Percentiles rank a stretch among this genome's conserved stretches.
These are phyloP conservation scores for Eudemis profundana DNA, from an alignment of 2,888 invertebrate genomes.

Conservation along the genomic window DNA sequence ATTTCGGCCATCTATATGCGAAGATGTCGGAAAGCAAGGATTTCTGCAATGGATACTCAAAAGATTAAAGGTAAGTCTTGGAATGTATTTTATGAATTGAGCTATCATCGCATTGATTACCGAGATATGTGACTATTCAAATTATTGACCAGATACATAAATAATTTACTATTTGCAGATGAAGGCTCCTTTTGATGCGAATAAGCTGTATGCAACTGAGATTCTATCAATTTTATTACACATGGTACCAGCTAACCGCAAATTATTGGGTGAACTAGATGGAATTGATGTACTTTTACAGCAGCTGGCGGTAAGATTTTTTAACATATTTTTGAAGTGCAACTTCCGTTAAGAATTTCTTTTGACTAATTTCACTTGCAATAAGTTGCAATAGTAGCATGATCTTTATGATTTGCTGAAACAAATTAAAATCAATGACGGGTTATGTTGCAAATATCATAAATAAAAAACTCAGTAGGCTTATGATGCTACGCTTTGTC, in stretches of 20 bases:
- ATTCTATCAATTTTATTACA: constrained; percentile 97
- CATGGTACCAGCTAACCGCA: constrained; percentile 92
- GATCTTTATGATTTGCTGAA: no score
- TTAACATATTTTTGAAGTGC: no score
- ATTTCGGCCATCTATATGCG: constrained; percentile 92
- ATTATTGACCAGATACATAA: neutral
- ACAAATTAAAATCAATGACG: no score
- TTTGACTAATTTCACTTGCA: no score
- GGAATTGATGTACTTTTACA: constrained; percentile 98
- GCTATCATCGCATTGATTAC: no score
- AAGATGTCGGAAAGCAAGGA: constrained; percentile 95
- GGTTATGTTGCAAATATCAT: no score
- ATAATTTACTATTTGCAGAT: constrained; percentile 63
- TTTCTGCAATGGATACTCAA: constrained; percentile 96
- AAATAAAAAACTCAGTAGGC: no score
- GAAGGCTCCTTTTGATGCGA: constrained; percentile 96
- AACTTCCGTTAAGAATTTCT: no score
- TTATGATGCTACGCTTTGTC: no score
- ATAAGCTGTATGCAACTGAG: constrained; percentile 98
- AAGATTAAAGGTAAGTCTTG: constrained; percentile 88
- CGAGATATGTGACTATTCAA: no score
- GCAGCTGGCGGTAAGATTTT: constrained; percentile 92
- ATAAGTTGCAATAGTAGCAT: no score
- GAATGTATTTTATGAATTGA: neutral
- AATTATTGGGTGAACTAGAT: constrained; percentile 94